Percentiles rank a stretch among this genome's conserved stretches.
These are phyloP conservation scores for Esperia sulphurella DNA, from an alignment of 2,888 invertebrate genomes.

Conservation along the genomic window DNA sequence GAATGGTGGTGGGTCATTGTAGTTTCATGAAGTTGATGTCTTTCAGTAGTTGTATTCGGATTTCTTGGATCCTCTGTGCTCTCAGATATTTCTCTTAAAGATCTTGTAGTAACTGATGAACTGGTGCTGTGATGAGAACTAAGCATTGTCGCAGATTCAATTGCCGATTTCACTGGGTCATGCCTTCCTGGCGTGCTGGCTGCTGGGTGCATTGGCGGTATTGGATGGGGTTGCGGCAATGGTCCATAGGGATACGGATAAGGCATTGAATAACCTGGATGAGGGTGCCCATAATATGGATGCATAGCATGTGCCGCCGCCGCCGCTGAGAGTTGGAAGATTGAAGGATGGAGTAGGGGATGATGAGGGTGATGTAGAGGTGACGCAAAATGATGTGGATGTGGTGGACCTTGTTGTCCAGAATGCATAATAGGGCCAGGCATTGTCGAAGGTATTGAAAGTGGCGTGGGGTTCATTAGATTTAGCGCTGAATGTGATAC, in stretches of 20 bases:
- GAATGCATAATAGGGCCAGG: conserved; percentile 86
- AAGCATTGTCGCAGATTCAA: conserved; percentile 83
- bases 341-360: conserved; percentile 82
- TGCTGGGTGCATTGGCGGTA: conserved; percentile 82
- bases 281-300: conserved; percentile 85
- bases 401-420: conserved; percentile 85
- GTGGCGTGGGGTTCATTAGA: conserved; percentile 79
- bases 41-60: conserved; percentile 71
- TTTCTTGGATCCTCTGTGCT: conserved; percentile 69
- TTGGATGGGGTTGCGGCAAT: conserved; percentile 86
- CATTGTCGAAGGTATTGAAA: conserved; percentile 82
- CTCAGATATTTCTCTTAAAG: conserved; percentile 80
- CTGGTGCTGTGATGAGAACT: conserved; percentile 84
- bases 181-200: conserved; percentile 67
- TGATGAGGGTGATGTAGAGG: conserved; percentile 87
- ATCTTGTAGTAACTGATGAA: conserved; percentile 84
- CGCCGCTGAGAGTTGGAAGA: conserved; percentile 80
- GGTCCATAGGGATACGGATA: conserved; percentile 86
- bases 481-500: conserved; percentile 82
- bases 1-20: conserved; percentile 83
- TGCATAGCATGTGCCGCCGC: conserved; percentile 83
- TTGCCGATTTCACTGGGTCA: conserved; percentile 74
- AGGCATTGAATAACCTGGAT: conserved; percentile 84
- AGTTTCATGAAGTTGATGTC: conserved; percentile 82
- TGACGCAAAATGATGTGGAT: conserved; percentile 83